Conservation (phyloP, 2,888 invertebrate species). For the Hypsopygia costalis region DNA sequence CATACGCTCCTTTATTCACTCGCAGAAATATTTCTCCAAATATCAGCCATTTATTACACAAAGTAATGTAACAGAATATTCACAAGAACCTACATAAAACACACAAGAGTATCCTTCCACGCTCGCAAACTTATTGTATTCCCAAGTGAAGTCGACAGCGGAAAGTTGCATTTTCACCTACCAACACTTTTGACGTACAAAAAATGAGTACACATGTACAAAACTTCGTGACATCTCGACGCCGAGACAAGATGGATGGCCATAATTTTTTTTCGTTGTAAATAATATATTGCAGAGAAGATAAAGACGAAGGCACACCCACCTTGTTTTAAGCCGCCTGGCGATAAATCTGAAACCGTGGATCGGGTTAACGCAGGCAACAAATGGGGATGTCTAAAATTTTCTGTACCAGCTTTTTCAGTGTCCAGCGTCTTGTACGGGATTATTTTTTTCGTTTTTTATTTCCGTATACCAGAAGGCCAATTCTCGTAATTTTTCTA, state of each 20-base stretch:
- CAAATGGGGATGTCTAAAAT: conserved; percentile 49
- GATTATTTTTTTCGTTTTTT: conserved; percentile 25
- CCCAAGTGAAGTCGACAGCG: not conserved
- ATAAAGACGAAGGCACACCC: conserved; percentile 41
- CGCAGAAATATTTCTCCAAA: no score
- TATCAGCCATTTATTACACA: no score
- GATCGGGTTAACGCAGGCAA: conserved; percentile 36
- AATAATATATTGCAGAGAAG: conserved; percentile 50
- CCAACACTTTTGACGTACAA: conserved; percentile 15
- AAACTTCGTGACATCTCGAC: conserved; percentile 40
- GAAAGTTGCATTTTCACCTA: not conserved
- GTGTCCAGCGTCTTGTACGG: conserved; percentile 32
- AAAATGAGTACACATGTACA: conserved; percentile 28
- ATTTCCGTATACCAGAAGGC: no score
- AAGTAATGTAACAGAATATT: no score
- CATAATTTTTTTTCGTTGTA: conserved; percentile 45
- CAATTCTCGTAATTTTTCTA: no score
- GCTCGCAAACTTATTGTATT: not conserved
- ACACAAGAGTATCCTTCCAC: not conserved
- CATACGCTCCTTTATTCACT: no score
- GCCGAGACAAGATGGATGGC: conserved; percentile 37
- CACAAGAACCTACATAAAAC: not conserved
- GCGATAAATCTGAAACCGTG: conserved; percentile 37
- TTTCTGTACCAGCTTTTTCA: conserved; percentile 50
- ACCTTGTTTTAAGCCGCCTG: conserved; percentile 43